These are phyloP conservation scores for Halcyon chelicuti DNA, from an alignment of 2,797 vertebrate genomes.

Conservation along the genomic window DNA sequence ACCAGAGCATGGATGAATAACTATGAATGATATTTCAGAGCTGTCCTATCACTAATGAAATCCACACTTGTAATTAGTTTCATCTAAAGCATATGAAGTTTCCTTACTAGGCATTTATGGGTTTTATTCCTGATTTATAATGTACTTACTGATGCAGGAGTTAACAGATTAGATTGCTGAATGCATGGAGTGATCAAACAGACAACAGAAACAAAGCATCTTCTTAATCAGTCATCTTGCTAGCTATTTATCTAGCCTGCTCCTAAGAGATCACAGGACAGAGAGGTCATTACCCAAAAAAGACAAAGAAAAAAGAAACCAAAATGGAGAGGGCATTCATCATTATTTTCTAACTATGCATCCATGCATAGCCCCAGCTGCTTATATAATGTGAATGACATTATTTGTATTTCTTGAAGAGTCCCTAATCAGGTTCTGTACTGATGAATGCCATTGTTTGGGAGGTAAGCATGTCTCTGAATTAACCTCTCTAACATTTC, in stretches of 20 bases:
- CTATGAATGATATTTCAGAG: slow-evolving; percentile 41
- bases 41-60: slow-evolving; percentile 70
- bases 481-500: slow-evolving; percentile 52
- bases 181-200: slow-evolving; percentile 38
- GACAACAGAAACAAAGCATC: slow-evolving; percentile 59
- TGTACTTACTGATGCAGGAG: slow-evolving; percentile 18
- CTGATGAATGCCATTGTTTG: slow-evolving; percentile 28
- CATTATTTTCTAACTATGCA: neutral
- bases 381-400: slow-evolving; percentile 24
- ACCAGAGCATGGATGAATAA: slow-evolving; percentile 50
- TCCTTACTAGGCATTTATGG: slow-evolving; percentile 30
- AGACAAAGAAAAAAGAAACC: neutral
- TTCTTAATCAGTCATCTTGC: slow-evolving; percentile 66
- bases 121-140: slow-evolving; percentile 61
- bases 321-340: neutral
- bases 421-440: slow-evolving; percentile 17
- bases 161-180: slow-evolving; percentile 58
- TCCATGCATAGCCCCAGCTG: neutral
- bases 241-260: slow-evolving; percentile 33
- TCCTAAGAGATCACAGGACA: slow-evolving; percentile 43
- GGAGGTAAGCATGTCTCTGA: slow-evolving; percentile 10
- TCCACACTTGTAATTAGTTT: slow-evolving; percentile 64
- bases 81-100: slow-evolving; percentile 50
- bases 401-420: slow-evolving; percentile 42
- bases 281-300: slow-evolving; percentile 17